Percentiles rank a stretch among this genome's conserved stretches.
Evolutionary conservation across 2,113 vertebrate genomes (phyloP).

Genomic region (Cheirogaleus medius): DNA sequence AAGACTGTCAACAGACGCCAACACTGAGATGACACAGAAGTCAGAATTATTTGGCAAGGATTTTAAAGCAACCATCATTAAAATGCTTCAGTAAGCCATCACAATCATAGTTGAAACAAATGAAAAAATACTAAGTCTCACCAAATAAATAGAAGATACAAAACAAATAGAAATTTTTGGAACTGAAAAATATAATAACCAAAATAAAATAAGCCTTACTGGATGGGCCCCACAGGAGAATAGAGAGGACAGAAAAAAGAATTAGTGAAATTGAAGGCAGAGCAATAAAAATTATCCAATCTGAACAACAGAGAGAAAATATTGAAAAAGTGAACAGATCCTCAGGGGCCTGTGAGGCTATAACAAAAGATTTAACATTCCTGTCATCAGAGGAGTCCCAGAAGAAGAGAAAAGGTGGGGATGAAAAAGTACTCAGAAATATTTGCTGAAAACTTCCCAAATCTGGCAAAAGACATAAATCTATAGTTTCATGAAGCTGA

Average conservation of each 20-base stretch:
- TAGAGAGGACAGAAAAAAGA: constrained; percentile 8
- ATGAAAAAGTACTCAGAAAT: constrained; percentile 3
- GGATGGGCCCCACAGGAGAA: background rate
- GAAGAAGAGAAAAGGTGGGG: background rate
- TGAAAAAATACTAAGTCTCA: constrained; percentile 11
- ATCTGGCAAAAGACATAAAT: constrained; percentile 11
- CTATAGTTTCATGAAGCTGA: background rate
- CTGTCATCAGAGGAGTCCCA: background rate
- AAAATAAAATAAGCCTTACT: constrained; percentile 9
- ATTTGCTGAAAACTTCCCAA: background rate
- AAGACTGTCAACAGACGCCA: background rate
- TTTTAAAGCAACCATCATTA: background rate
- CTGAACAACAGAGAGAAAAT: constrained; percentile 23
- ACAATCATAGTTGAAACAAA: background rate
- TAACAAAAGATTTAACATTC: constrained; percentile 5
- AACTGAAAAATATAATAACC: background rate
- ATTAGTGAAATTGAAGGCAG: background rate
- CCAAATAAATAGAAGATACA: background rate
- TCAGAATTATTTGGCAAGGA: background rate
- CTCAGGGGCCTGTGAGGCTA: background rate
- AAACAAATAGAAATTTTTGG: constrained; percentile 26
- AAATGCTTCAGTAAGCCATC: constrained; percentile 17
- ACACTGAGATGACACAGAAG: background rate
- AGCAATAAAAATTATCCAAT: background rate
- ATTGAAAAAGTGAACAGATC: background rate